A percentile compares a stretch with the other conserved stretches of the same genome.
Evolutionary conservation across 2,888 invertebrate species (phyloP).

Genomic region (Ormyrus pomaceus): DNA sequence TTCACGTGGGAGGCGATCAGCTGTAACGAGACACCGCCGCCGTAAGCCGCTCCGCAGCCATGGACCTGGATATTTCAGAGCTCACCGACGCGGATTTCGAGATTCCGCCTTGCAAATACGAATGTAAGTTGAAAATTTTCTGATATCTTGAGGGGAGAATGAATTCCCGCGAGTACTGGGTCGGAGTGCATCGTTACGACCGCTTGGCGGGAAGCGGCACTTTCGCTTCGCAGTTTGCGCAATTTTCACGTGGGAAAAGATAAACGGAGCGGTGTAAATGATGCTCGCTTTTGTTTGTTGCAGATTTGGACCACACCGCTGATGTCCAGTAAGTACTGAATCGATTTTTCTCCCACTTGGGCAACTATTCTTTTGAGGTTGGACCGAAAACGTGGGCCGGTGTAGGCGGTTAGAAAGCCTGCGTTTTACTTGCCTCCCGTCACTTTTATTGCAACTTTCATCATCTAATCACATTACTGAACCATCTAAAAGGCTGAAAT

Average conservation of each 20-base stretch:
- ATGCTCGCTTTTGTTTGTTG: slow-evolving; percentile 69
- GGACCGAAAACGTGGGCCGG: slow-evolving; percentile 41
- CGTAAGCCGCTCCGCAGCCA: slow-evolving; percentile 38
- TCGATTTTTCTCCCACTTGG: no score
- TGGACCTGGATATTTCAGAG: slow-evolving; percentile 63
- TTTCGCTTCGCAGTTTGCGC: neutral
- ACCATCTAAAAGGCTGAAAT: no score
- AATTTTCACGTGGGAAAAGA: neutral
- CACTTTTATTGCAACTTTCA: no score
- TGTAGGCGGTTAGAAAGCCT: neutral
- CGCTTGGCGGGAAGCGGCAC: slow-evolving; percentile 57
- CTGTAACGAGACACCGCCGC: slow-evolving; percentile 62
- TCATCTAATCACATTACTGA: no score
- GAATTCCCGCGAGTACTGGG: no score
- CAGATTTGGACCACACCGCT: slow-evolving; percentile 97
- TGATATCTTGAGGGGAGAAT: neutral
- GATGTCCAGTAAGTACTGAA: slow-evolving; percentile 94
- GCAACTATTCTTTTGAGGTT: slow-evolving; percentile 37
- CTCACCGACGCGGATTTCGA: slow-evolving; percentile 81
- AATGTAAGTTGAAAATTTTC: slow-evolving; percentile 81
- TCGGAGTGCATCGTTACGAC: neutral
- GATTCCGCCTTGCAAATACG: slow-evolving; percentile 85
- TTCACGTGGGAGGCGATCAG: slow-evolving; percentile 70
- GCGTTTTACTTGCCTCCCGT: neutral
- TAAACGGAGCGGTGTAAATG: no score